Percentiles rank a stretch among this genome's conserved stretches.
Evolutionary conservation across 1,140 invertebrate genomes (phyloP).

Genomic region (Drosophila sulfurigaster): DNA sequence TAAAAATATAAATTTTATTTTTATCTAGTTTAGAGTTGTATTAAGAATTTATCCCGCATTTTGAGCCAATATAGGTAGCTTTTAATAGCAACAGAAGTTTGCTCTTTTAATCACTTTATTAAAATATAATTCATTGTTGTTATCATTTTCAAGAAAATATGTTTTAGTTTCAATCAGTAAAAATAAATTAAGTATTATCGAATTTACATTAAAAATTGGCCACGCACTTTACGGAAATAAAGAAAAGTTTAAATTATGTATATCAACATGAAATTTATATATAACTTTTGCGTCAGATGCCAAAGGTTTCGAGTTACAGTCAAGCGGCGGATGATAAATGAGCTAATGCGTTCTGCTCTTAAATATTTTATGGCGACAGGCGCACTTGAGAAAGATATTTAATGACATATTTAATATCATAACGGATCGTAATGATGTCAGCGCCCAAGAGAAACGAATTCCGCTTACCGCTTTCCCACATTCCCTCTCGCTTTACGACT

Average conservation of each 20-base stretch:
- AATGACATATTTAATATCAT: constrained; percentile 71
- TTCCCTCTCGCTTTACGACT: neutral
- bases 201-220: too few relatives aligned
- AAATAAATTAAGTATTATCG: too few relatives aligned
- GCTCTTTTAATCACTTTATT: too few relatives aligned
- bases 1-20: too few relatives aligned
- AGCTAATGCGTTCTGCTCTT: constrained; percentile 32
- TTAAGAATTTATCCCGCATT: too few relatives aligned
- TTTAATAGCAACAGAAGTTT: too few relatives aligned
- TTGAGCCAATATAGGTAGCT: too few relatives aligned
- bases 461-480: neutral
- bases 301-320: constrained; percentile 38
- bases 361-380: constrained; percentile 34
- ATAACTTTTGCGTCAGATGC: constrained; percentile 5
- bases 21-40: too few relatives aligned
- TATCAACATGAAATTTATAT: constrained; percentile 1
- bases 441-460: constrained; percentile 33
- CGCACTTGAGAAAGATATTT: constrained; percentile 54
- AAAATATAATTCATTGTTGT: too few relatives aligned
- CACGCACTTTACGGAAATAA: neutral
- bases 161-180: too few relatives aligned
- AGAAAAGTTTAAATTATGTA: neutral
- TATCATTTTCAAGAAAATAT: too few relatives aligned
- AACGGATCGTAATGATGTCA: constrained; percentile 72
- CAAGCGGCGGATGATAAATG: constrained; percentile 18